These are phyloP conservation scores for Heliopora coerulea DNA, from an alignment of 92 coral and sea anemone genomes.

Conservation along the genomic window DNA sequence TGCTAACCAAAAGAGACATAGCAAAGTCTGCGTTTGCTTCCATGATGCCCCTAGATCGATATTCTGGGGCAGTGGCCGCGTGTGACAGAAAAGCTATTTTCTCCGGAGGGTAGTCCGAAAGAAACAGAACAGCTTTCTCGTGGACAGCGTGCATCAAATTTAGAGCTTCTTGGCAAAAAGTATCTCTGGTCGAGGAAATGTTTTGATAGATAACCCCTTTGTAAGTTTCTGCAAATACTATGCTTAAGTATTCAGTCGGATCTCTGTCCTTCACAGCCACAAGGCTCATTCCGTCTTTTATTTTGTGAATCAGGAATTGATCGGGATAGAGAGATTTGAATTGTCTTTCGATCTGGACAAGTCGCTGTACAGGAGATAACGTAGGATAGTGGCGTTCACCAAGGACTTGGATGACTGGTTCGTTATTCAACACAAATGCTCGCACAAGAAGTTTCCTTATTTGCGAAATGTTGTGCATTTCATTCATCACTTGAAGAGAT, in stretches of 20 bases:
- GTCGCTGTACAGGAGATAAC: background rate
- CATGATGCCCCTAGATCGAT: background rate
- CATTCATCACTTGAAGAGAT: background rate
- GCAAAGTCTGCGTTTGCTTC: background rate
- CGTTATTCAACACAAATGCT: slow-evolving; percentile 15
- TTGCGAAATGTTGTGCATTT: background rate
- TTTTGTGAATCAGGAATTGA: background rate
- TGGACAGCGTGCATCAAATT: slow-evolving; percentile 10
- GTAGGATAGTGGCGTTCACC: background rate
- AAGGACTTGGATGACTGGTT: background rate
- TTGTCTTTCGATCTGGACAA: background rate
- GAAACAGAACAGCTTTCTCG: slow-evolving; percentile 7
- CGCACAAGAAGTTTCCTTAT: slow-evolving; percentile 6
- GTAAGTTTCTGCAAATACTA: slow-evolving; percentile 6
- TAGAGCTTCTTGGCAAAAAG: slow-evolving; percentile 7
- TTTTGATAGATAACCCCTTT: background rate
- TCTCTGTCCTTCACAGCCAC: background rate
- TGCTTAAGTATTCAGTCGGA: background rate
- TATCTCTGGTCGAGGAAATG: background rate
- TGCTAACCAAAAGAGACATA: background rate
- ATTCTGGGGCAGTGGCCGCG: background rate
- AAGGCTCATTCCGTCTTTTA: background rate
- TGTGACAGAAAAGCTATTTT: slow-evolving; percentile 16
- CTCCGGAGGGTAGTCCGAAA: background rate
- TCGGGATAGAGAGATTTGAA: background rate